A percentile compares a stretch with the other conserved stretches of the same genome.
phyloP scores from a whole-genome alignment of 2,797 vertebrate genomes.

The Numenius phaeopus region DNA sequence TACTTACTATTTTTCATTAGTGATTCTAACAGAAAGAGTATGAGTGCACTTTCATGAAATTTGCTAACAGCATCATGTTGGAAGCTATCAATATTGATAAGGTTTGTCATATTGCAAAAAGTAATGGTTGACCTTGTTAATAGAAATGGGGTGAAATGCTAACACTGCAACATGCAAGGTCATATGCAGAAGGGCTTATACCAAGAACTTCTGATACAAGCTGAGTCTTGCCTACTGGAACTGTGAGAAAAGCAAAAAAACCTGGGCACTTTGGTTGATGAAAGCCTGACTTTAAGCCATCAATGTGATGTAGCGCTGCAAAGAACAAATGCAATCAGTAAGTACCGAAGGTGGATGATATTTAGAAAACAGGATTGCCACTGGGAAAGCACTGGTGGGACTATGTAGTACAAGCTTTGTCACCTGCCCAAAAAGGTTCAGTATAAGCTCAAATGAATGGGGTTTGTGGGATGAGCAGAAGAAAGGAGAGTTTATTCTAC shows the following conservation, averaged over 20 bases:
- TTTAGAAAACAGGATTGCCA: accelerated
- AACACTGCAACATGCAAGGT: background rate
- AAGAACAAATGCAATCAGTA: background rate
- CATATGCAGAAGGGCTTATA: background rate
- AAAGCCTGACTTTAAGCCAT: background rate
- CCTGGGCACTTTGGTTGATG: background rate
- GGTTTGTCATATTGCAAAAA: background rate
- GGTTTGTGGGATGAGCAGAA: background rate
- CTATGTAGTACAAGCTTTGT: accelerated
- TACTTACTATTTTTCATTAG: background rate
- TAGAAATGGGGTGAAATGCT: background rate
- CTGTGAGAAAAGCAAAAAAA: background rate
- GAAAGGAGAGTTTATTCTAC: background rate
- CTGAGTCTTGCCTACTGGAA: background rate
- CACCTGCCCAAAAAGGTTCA: background rate
- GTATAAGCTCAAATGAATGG: background rate
- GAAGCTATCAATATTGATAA: background rate
- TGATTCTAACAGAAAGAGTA: background rate
- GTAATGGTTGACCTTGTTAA: background rate
- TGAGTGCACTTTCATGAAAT: background rate
- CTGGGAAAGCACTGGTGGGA: background rate
- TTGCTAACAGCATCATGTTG: background rate
- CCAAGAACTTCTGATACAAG: background rate
- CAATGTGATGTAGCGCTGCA: background rate
- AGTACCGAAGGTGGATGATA: background rate